Evolutionary conservation across 1,140 invertebrate species (phyloP).

Genomic region (Melanaphis sacchari): DNA sequence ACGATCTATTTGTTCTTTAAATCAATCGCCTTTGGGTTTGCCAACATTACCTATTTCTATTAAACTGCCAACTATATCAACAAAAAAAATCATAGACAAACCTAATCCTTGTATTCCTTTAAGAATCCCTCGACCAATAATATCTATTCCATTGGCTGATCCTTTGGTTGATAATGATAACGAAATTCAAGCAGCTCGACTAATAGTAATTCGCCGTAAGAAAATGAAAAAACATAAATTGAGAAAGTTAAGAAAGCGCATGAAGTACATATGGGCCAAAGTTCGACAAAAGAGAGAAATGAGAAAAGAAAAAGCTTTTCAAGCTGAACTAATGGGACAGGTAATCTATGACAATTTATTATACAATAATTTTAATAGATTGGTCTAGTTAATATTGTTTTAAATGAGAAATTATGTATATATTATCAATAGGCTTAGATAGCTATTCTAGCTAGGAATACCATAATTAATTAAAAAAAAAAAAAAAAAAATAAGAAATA

Average conservation of each 20-base stretch:
- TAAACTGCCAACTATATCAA: constrained; percentile 10
- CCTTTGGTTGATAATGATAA: constrained; percentile 10
- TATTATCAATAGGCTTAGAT: too few relatives aligned
- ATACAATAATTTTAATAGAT: neutral
- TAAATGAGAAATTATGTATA: too few relatives aligned
- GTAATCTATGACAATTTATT: neutral
- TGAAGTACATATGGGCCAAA: constrained; percentile 79
- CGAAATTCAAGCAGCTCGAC: constrained; percentile 74
- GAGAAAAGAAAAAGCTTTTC: constrained; percentile 79
- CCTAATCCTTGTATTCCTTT: constrained; percentile 28
- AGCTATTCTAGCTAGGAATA: too few relatives aligned
- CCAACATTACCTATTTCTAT: constrained; percentile 39
- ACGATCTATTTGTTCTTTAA: constrained; percentile 22
- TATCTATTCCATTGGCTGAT: constrained; percentile 21
- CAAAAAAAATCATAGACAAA: constrained; percentile 26
- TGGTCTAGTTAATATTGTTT: neutral
- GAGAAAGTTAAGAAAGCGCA: constrained; percentile 78
- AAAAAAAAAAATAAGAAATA: too few relatives aligned
- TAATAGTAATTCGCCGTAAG: constrained; percentile 78
- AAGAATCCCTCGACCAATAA: constrained; percentile 30
- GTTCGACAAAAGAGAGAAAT: constrained; percentile 72
- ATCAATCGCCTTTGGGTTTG: neutral
- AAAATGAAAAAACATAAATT: constrained; percentile 90
- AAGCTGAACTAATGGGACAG: constrained; percentile 63
- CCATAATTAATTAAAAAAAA: too few relatives aligned